phyloP scores from a whole-genome alignment of 2,113 vertebrate genomes.

The Butastur rufipennis region DNA sequence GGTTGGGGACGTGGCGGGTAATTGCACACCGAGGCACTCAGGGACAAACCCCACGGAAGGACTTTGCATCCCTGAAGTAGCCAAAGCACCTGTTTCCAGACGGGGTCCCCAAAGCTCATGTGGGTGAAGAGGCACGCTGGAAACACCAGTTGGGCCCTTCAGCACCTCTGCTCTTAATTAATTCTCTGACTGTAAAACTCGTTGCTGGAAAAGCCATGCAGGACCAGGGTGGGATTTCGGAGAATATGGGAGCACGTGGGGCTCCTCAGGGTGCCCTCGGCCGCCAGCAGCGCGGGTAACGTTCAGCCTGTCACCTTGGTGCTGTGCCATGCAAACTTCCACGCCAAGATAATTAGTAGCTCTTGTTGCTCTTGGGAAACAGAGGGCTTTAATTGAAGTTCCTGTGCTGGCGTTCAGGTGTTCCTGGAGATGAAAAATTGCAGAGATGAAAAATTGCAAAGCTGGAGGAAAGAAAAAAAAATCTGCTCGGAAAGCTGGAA shows the following conservation, averaged over 20 bases:
- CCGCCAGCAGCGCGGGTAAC: rapidly evolving
- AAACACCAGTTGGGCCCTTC: too few species aligned
- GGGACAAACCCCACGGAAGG: background rate
- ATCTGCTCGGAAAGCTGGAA: background rate
- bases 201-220: background rate
- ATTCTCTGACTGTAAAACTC: too few species aligned
- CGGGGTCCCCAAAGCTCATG: too few species aligned
- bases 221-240: background rate
- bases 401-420: rapidly evolving
- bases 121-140: background rate
- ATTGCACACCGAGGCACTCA: rapidly evolving
- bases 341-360: background rate
- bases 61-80: background rate
- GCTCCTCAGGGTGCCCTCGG: background rate
- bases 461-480: background rate
- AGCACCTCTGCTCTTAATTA: background rate
- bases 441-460: background rate
- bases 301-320: too few species aligned
- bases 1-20: rapidly evolving
- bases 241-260: background rate
- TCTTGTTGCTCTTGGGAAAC: background rate
- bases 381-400: background rate
- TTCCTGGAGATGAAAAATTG: background rate
- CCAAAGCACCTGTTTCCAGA: background rate
- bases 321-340: background rate